These are phyloP conservation scores for Lagopus leucura DNA, from an alignment of 2,113 vertebrate genomes.

Conservation along the genomic window DNA sequence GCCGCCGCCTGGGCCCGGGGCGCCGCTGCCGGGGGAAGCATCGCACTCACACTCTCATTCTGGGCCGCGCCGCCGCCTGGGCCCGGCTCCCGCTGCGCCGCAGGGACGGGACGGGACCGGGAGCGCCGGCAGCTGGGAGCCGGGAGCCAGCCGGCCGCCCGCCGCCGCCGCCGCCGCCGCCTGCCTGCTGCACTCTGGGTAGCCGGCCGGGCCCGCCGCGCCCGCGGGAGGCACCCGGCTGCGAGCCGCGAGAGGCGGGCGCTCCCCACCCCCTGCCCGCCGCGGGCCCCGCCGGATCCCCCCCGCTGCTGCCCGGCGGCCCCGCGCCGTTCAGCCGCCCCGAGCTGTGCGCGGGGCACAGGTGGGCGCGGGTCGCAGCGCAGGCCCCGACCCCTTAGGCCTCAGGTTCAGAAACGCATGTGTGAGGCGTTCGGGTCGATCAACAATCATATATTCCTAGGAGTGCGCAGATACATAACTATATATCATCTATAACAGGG, in stretches of 20 bases:
- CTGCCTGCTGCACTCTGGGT: constrained; percentile 41
- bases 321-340: too few relatives aligned
- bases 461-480: fast-evolving
- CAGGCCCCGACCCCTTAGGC: neutral
- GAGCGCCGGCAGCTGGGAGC: constrained; percentile 61
- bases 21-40: constrained; percentile 77
- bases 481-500: fast-evolving
- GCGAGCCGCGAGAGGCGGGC: neutral
- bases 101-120: neutral
- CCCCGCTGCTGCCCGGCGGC: too few relatives aligned
- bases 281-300: neutral
- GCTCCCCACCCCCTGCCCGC: neutral
- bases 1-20: constrained; percentile 77
- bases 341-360: neutral
- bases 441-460: neutral
- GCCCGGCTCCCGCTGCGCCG: constrained; percentile 23
- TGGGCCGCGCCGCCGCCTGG: constrained; percentile 56
- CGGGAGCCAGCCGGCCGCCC: neutral
- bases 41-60: constrained; percentile 87
- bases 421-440: fast-evolving
- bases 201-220: neutral
- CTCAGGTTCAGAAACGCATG: fast-evolving
- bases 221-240: neutral
- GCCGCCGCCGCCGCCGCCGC: neutral
- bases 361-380: fast-evolving